Base-by-base conservation (phyloP, 2,797 vertebrate genomes). In the Sebastes goodei region DNA sequence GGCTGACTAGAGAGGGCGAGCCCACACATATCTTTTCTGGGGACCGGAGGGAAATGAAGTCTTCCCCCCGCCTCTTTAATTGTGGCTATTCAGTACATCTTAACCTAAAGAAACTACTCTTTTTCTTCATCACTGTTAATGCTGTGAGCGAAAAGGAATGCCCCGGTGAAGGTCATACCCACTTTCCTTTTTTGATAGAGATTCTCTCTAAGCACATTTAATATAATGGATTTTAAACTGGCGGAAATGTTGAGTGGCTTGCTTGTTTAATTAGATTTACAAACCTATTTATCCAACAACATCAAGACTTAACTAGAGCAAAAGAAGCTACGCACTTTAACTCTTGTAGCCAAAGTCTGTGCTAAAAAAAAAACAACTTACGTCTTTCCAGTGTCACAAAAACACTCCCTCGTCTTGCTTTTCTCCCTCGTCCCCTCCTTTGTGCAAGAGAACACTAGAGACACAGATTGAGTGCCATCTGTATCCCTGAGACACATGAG, bases 381-480 rank as follows among this genome's bases (percentile, higher is more conserved):
- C 77, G 69, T 62, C 61, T 80, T 83, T 86, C 20, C 33, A 5
- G 71, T 68, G 67, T 84, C 75, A 73, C 27, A 52, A 70, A 72
- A 78, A 57, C 67, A 6, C 63, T 59, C 68, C 65, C n/a, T 29
- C 62, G 30, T 69, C 60, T 52, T 64, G 56, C 52, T 84, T 64
- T 62, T 75, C 38, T 60, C 9, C 56, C 10, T 60, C 25, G 7
- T 38, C 75, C 83, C 66, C 71, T 84, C 79, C 69, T 86, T 88
- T 81, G 70, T 83, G 76, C 70, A 69, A 57, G 61, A 75, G 74
- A 90, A 79, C 64, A 83, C 84, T 73, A 71, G 71, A 88, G 77
- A 88, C 87, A 75, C 92, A 92, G 89, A 89, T 79, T 89, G 91
- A 93, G 84, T 78, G 86, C 89, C 89, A 92, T 93, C 90, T 94